A percentile compares a stretch with the other conserved stretches of the same genome.
phyloP scores from a whole-genome alignment of 2,113 vertebrate genomes.

The Todiramphus chloris region DNA sequence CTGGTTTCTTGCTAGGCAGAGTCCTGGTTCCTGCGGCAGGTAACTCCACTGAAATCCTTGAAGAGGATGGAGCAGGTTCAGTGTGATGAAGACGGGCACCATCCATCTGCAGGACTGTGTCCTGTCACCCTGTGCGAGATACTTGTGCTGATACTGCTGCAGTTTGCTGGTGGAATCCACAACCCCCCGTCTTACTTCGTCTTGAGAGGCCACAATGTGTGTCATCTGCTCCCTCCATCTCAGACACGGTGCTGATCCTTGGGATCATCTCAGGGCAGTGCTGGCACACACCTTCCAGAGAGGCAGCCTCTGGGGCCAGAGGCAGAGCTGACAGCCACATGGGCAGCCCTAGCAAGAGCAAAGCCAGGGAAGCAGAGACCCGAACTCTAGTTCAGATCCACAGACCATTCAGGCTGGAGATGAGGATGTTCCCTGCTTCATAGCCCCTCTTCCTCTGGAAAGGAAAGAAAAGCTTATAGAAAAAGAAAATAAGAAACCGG shows the following conservation, averaged over 20 bases:
- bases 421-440: background rate
- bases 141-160: background rate
- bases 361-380: background rate
- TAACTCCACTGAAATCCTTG: background rate
- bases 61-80: background rate
- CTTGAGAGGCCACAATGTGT: background rate
- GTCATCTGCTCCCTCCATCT: background rate
- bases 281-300: background rate
- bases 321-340: background rate
- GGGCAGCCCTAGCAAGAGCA: background rate
- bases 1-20: background rate
- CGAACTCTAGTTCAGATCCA: background rate
- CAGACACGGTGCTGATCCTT: background rate
- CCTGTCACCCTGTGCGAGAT: background rate
- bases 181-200: accelerated
- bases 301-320: background rate
- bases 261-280: background rate
- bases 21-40: background rate
- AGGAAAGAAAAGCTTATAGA: background rate
- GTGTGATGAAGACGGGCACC: background rate
- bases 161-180: background rate
- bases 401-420: background rate
- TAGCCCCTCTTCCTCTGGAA: background rate
- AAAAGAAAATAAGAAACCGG: background rate
- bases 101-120: background rate